Conservation (phyloP, 1,140 invertebrate species). For the Pentalonia nigronervosa region DNA sequence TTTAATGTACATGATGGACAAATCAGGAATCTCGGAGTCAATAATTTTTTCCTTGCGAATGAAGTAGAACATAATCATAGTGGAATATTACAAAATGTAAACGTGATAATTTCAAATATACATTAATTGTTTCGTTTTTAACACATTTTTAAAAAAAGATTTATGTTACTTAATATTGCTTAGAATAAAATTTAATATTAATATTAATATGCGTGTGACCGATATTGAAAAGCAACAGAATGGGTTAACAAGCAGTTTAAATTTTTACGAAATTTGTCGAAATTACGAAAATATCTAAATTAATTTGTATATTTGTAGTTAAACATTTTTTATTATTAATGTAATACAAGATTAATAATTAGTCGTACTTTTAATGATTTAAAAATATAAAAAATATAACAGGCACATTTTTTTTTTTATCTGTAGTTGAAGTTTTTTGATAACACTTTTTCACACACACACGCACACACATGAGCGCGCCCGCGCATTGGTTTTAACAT, state of each 20-base stretch:
- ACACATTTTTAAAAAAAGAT: neutral
- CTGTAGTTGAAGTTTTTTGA: too few species aligned
- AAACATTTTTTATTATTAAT: neutral
- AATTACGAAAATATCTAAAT: neutral
- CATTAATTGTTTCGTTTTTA: neutral
- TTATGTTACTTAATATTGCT: neutral
- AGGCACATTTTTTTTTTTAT: too few species aligned
- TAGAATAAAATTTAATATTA: neutral
- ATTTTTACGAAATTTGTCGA: neutral
- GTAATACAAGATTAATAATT: neutral
- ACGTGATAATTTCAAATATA: neutral
- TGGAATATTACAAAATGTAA: neutral
- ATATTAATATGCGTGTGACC: neutral
- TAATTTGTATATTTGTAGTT: too few species aligned
- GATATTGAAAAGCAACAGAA: neutral
- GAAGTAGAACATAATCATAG: neutral
- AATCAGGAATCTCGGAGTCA: neutral
- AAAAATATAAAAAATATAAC: neutral
- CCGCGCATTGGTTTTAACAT: neutral
- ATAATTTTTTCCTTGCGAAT: neutral
- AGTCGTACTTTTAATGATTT: neutral
- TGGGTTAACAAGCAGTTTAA: neutral
- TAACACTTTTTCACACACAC: too few species aligned
- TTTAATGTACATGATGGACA: neutral
- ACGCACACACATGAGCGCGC: too few species aligned